These are phyloP conservation scores for Vesta saturnalis DNA, from an alignment of 2,888 invertebrate species.

Conservation along the genomic window DNA sequence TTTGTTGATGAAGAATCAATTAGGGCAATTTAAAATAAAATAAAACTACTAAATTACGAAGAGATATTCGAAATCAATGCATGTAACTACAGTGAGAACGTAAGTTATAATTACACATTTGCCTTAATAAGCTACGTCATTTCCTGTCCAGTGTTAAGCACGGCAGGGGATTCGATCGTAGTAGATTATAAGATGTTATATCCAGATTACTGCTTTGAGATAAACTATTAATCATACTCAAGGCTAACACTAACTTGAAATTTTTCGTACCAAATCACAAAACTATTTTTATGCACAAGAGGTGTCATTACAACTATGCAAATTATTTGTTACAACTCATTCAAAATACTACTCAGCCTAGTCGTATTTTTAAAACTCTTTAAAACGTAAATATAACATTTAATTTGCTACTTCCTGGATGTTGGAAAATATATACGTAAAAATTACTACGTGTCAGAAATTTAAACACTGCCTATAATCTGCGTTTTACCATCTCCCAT, in stretches of 20 bases:
- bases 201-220: conserved; percentile 36
- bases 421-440: conserved; percentile 9
- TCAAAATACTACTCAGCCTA: neutral
- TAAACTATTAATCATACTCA: conserved; percentile 32
- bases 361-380: conserved; percentile 7
- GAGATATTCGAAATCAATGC: conserved; percentile 2
- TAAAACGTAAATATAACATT: conserved; percentile 1
- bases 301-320: conserved; percentile 7
- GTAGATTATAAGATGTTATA: conserved; percentile 32
- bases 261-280: neutral
- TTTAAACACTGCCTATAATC: neutral
- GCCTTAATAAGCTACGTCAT: conserved; percentile 44
- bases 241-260: conserved; percentile 22
- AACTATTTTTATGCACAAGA: neutral
- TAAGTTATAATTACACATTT: conserved; percentile 41
- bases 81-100: conserved; percentile 23
- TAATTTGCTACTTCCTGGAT: conserved; percentile 14
- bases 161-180: conserved; percentile 35
- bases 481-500: neutral
- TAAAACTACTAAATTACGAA: neutral
- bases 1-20: conserved; percentile 14
- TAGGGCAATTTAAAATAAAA: conserved; percentile 4
- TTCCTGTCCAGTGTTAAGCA: conserved; percentile 41
- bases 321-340: conserved; percentile 4
- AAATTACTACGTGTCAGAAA: conserved; percentile 11